Evolutionary conservation across 2,797 vertebrate genomes (phyloP).

Genomic region (Salarias fasciatus): DNA sequence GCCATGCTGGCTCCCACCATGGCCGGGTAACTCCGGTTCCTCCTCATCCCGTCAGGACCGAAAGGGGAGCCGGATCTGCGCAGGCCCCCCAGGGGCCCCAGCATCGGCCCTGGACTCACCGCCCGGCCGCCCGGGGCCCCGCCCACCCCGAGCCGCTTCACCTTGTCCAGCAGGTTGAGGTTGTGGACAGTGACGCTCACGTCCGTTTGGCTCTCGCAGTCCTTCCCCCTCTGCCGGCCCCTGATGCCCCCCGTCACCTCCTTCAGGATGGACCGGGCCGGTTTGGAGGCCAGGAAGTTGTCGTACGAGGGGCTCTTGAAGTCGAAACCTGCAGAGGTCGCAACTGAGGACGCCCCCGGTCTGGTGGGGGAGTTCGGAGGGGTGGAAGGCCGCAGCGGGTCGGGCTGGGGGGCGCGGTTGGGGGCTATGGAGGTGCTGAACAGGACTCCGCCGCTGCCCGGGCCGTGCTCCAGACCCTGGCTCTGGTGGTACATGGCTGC

Average conservation of each 20-base stretch:
- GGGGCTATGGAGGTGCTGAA: constrained; percentile 82
- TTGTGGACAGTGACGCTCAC: constrained; percentile 95
- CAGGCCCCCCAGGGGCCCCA: constrained; percentile 87
- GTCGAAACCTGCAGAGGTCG: constrained; percentile 86
- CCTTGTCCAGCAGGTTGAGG: constrained; percentile 97
- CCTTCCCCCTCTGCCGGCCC: constrained; percentile 81
- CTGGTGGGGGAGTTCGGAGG: constrained; percentile 89
- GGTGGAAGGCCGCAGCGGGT: constrained; percentile 84
- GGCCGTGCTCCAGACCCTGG: constrained; percentile 87
- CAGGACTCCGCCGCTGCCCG: constrained; percentile 77
- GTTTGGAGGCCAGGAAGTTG: constrained; percentile 96
- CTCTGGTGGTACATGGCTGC: constrained; percentile 95
- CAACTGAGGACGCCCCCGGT: constrained; percentile 45
- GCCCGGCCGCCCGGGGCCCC: constrained; percentile 77
- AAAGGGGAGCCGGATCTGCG: constrained; percentile 87
- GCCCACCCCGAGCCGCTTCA: constrained; percentile 91
- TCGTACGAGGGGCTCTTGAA: constrained; percentile 94
- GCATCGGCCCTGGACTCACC: constrained; percentile 73
- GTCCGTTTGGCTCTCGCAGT: constrained; percentile 96
- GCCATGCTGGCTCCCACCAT: constrained; percentile 98
- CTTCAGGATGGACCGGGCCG: constrained; percentile 95
- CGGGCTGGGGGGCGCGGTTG: constrained; percentile 40
- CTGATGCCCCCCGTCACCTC: constrained; percentile 89
- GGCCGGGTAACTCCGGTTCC: constrained; percentile 95
- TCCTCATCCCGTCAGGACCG: constrained; percentile 88